Evolutionary conservation across 1,140 invertebrate species (phyloP).

Genomic region (Gonioctena quinquepunctata): DNA sequence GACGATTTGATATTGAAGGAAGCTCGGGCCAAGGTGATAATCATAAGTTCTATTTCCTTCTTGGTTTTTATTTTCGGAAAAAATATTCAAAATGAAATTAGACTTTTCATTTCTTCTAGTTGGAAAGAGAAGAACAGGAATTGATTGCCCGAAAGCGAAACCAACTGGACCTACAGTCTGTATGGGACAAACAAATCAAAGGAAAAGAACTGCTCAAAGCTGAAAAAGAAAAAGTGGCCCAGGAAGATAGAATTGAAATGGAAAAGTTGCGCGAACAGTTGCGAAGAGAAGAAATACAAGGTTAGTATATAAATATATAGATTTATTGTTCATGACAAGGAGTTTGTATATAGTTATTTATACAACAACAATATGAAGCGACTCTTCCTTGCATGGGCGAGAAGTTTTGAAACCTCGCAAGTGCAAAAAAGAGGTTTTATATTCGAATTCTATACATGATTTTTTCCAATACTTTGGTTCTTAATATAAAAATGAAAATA

Average conservation of each 20-base stretch:
- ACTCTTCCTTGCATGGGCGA: no score
- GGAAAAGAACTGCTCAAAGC: slow-evolving; percentile 42
- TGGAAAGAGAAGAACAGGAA: slow-evolving; percentile 46
- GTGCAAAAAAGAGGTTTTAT: no score
- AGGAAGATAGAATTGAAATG: slow-evolving; percentile 44
- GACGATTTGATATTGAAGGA: slow-evolving; percentile 44
- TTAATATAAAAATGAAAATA: no score
- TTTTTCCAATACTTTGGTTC: no score
- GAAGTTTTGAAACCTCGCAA: no score
- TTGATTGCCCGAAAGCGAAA: slow-evolving; percentile 32
- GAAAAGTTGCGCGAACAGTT: slow-evolving; percentile 37
- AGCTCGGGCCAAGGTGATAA: slow-evolving; percentile 37
- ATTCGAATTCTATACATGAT: no score
- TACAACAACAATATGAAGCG: no score
- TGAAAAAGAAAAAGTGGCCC: slow-evolving; percentile 32
- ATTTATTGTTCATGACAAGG: no score
- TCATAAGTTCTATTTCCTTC: no score
- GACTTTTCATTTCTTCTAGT: slow-evolving; percentile 39
- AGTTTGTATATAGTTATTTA: no score
- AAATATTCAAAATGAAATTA: no score
- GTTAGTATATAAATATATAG: slow-evolving; percentile 30
- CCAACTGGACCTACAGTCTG: slow-evolving; percentile 35
- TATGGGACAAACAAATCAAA: slow-evolving; percentile 46
- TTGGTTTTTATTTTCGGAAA: not conserved
- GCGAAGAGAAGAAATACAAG: slow-evolving; percentile 42